These are phyloP conservation scores for Colossoma macropomum DNA, from an alignment of 2,113 vertebrate species.

Conservation along the genomic window DNA sequence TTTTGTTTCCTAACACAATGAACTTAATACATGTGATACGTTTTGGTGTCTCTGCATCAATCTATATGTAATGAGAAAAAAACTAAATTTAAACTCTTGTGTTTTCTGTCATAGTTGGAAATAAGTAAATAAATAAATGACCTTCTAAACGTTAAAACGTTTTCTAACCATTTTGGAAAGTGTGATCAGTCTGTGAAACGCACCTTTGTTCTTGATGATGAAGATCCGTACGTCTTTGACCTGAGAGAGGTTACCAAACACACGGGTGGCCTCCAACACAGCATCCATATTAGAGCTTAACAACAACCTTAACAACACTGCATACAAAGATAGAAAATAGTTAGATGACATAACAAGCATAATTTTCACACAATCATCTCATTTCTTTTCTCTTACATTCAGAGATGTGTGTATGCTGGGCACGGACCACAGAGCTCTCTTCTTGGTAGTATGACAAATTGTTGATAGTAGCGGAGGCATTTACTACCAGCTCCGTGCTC, in stretches of 20 bases:
- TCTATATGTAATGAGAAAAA: too few species aligned
- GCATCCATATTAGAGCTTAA: constrained; percentile 82
- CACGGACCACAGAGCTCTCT: constrained; percentile 77
- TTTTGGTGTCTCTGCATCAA: too few species aligned
- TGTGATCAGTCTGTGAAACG: constrained; percentile 44
- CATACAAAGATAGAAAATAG: constrained; percentile 1
- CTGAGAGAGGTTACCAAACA: constrained; percentile 87
- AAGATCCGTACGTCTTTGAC: constrained; percentile 81
- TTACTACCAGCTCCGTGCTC: constrained; percentile 89
- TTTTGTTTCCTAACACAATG: too few species aligned
- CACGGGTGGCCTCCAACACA: constrained; percentile 83
- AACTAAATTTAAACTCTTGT: too few species aligned
- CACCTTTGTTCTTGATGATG: constrained; percentile 82
- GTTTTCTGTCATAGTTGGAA: too few species aligned
- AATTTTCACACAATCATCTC: not conserved
- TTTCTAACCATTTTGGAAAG: not conserved
- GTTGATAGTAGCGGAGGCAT: constrained; percentile 85
- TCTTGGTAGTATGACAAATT: constrained; percentile 92
- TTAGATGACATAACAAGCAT: constrained; percentile 16
- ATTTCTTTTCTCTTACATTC: constrained; percentile 80
- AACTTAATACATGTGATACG: too few species aligned
- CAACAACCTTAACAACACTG: constrained; percentile 83
- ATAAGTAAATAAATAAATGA: too few species aligned
- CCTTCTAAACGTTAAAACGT: too few species aligned
- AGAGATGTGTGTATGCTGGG: constrained; percentile 77